A percentile compares a stretch with the other conserved stretches of the same genome.
Conservation (phyloP, 2,797 vertebrate species). For the Euthynnus affinis region DNA sequence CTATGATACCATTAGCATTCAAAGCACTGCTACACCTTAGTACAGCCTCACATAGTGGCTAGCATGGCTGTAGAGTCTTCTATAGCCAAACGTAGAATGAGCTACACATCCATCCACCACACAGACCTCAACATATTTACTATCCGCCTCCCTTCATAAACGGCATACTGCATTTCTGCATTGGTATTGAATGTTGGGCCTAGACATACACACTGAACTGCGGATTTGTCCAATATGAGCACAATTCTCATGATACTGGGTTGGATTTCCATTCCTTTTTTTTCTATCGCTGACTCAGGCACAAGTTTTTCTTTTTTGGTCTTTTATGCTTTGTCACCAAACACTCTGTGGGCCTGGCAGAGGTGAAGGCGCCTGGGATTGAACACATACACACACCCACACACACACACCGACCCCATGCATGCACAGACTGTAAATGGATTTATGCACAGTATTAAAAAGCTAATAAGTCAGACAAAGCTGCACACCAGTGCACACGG, state of each 20-base stretch:
- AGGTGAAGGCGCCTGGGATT: slow-evolving; percentile 43
- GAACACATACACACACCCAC: slow-evolving; percentile 14
- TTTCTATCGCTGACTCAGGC: slow-evolving; percentile 6
- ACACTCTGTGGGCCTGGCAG: slow-evolving; percentile 29
- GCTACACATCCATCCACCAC: too few relatives aligned
- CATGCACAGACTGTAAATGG: slow-evolving; percentile 56
- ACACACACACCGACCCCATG: slow-evolving; percentile 11
- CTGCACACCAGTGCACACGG: slow-evolving; percentile 69
- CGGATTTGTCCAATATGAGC: not conserved
- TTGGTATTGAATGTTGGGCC: not conserved
- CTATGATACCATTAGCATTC: too few relatives aligned
- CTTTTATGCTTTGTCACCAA: slow-evolving; percentile 36
- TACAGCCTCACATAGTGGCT: too few relatives aligned
- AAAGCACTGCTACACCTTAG: too few relatives aligned
- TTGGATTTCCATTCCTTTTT: not conserved
- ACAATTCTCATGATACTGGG: not conserved
- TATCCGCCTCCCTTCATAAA: not conserved
- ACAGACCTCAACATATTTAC: not conserved
- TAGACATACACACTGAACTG: not conserved
- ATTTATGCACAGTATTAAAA: slow-evolving; percentile 80
- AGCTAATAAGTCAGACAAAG: slow-evolving; percentile 80
- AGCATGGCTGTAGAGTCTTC: too few relatives aligned
- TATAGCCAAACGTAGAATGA: not conserved
- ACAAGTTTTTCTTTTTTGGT: slow-evolving; percentile 32
- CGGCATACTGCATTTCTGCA: not conserved